Conservation (phyloP, 2,888 invertebrate species). For the Girardia tigrina region DNA sequence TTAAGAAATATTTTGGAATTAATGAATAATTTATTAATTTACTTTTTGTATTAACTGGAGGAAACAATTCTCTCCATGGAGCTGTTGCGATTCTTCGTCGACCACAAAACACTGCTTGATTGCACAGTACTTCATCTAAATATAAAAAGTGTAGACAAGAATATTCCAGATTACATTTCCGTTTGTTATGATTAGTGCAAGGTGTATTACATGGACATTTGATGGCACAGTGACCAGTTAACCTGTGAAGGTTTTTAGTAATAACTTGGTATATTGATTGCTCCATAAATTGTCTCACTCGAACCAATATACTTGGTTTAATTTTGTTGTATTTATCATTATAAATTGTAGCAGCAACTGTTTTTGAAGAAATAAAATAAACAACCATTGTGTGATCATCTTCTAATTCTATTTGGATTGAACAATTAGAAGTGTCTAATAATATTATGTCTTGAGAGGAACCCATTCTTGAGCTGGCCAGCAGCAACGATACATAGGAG, state of each 20-base stretch:
- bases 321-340: neutral
- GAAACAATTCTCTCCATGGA: neutral
- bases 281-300: conserved; percentile 8
- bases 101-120: conserved; percentile 13
- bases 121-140: neutral
- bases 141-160: neutral
- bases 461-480: conserved; percentile 12
- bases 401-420: neutral
- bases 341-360: neutral
- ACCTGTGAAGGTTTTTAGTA: neutral
- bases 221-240: neutral
- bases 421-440: neutral
- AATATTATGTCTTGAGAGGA: neutral
- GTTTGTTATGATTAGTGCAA: neutral
- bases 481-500: neutral
- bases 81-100: neutral
- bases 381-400: neutral
- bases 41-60: neutral
- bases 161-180: neutral
- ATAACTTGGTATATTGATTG: neutral
- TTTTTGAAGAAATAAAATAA: neutral
- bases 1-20: neutral
- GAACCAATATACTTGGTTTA: neutral
- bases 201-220: conserved; percentile 4
- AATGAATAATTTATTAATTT: neutral